phyloP scores from a whole-genome alignment of 2,113 vertebrate species.

The Scortum barcoo region DNA sequence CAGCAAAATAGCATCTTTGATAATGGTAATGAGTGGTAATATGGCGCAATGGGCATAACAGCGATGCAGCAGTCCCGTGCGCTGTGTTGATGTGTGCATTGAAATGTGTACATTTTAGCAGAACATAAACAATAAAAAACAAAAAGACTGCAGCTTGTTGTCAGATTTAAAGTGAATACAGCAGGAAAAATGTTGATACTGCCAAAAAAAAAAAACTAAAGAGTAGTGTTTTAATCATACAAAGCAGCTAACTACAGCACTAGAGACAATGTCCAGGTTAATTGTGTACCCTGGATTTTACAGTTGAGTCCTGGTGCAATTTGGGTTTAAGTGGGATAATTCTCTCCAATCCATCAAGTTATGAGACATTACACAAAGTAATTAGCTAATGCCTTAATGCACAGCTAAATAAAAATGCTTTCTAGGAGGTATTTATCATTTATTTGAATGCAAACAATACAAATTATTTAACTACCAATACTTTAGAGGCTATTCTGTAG shows the following conservation, averaged over 20 bases:
- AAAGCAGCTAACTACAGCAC: neutral
- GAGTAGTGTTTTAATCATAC: no score
- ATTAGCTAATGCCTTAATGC: no score
- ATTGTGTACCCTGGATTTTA: neutral
- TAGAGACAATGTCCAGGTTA: neutral
- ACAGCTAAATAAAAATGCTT: no score
- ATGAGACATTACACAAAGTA: no score
- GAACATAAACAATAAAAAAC: constrained; percentile 8
- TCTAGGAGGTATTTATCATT: no score
- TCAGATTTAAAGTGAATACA: neutral
- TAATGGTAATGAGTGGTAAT: neutral
- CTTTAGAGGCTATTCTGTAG: no score
- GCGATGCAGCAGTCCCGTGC: neutral
- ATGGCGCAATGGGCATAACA: constrained; percentile 14
- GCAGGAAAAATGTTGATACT: neutral
- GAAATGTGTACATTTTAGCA: neutral
- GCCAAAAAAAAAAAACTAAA: neutral
- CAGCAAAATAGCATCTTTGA: neutral
- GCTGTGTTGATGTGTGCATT: neutral
- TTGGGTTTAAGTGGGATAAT: no score
- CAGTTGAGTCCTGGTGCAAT: neutral
- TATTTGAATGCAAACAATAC: no score
- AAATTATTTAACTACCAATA: no score
- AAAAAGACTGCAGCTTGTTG: neutral
- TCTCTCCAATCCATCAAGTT: no score